Evolutionary conservation across 2,113 vertebrate species (phyloP).

Genomic region (Etia nguti): DNA sequence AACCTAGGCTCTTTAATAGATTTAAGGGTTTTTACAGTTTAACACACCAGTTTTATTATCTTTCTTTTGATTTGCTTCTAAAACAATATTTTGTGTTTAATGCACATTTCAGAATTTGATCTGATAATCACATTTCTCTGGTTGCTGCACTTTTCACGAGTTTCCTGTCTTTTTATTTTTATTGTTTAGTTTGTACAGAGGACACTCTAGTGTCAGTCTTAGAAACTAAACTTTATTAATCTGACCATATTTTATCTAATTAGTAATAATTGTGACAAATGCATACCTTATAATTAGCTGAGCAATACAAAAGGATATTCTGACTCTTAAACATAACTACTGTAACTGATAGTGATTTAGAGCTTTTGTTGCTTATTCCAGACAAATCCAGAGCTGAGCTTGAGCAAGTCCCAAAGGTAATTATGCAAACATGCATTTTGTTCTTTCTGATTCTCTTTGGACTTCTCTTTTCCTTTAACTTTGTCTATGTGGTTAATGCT

Average conservation of each 20-base stretch:
- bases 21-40: background rate
- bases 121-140: background rate
- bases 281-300: background rate
- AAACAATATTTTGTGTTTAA: background rate
- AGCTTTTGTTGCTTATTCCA: slow-evolving; percentile 57
- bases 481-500: background rate
- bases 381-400: slow-evolving; percentile 95
- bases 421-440: background rate
- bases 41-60: background rate
- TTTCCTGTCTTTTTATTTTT: background rate
- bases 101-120: background rate
- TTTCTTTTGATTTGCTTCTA: background rate
- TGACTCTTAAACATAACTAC: background rate
- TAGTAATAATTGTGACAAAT: background rate
- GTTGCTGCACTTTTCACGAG: background rate
- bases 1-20: background rate
- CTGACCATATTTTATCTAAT: background rate
- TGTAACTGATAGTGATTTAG: background rate
- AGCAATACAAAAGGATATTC: background rate
- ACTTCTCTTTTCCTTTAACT: background rate
- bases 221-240: background rate
- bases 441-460: background rate
- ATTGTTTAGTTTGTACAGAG: background rate
- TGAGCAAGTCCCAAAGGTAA: slow-evolving; percentile 98
- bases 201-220: background rate